Base-by-base conservation (phyloP, 2,888 invertebrate genomes). In the Achlya flavicornis region DNA sequence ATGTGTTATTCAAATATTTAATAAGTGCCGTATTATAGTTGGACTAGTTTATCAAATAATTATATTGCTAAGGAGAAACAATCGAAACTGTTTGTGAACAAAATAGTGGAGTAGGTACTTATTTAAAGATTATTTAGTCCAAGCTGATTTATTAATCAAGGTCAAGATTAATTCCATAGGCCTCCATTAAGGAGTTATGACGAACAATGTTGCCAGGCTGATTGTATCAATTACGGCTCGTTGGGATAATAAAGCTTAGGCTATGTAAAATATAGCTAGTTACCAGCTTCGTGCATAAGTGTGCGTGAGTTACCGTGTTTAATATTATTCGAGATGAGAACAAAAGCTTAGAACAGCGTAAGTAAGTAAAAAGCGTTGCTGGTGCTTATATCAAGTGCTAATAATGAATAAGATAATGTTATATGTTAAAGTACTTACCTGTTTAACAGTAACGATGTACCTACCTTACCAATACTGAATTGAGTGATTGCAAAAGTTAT, bases 171-270 rank as follows among this genome's bases (percentile, higher is more conserved):
- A 48, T 48, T 48, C 48, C 48, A 48, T 14, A 48, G 48, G 43
- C 43, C 43, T 43, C 48, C 48, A 48, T 48, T 53, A 53, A 53
- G 53, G 53, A 53, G 16, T 53, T 53, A 53, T 53, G n/a, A 53
- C 53, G 53, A 53, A 53, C 53, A 53, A 53, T 53, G 53, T 53
- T 53, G 53, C 53, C 53, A 64, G 66, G 66, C 68, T 80, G 75
- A 80, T 81, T 80, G 78, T 67, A 67, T 67, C 80, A 81, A 83
- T 82, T 80, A 81, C 71, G 62, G 65, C 66, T 78, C 73, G 77
- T 81, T 82, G 74, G 67, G 67, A 73, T 75, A 73, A 80, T 78
- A 72, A 71, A 69, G 62, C 65, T 65, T 68, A 66, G 75, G 76
- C 71, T 71, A 41, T 60, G 58, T 67, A 72, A 66, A 66, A 74